Base-by-base conservation (phyloP, 23 tunicate genomes). In the Halocynthia aurantium region DNA sequence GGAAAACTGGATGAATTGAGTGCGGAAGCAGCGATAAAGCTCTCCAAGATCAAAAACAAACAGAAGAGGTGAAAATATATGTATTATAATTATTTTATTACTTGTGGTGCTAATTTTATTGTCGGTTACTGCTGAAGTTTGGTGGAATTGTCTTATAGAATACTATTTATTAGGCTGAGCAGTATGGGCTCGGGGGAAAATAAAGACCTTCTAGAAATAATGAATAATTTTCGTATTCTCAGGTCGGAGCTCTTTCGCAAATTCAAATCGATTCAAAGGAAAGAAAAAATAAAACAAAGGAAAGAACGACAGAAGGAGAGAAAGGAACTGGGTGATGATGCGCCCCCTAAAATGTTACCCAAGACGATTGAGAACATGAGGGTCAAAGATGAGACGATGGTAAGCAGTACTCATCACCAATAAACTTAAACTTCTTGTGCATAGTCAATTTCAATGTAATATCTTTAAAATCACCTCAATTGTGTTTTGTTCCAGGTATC, bases 301-400 rank as follows among this genome's bases (percentile, higher is more conserved):
- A 96, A 90, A 63, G 76, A 82, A 52, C 75, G 99, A 12, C 87
- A 96, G 64, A 57, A 81, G 40, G 78, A 72, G 73, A 76, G 97
- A 20, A 77, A 85, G 50, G 75, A 89, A 71, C 82, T 91, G 8
- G 99, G 99, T 7, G 92, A 90, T 49, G 87, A 86, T 53, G 99
- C 99, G 19, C 88, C 93, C 5, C 88, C 88, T 10, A 68, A 87
- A 12, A 44, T 18, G 56, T 82, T 84, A 12, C 82, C 82, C 62
- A 96, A 86, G 55, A 96, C 99, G 7, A 73, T 96, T 50, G 99
- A 96, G 52, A 89, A 91, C 64, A 85, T 69, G 67, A 83, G 99
- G 69, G 93, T 85, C 72, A 84, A 89, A 78, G 99, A 96, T 8
- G 99, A 96, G 65, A 89, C 99, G 31, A 89, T 89, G 87, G 96